Evolutionary conservation across 92 coral and sea anemone species (phyloP), one percentile per base, ranked within the genome.

Genomic region (Palythoa heliodiscus): DNA sequence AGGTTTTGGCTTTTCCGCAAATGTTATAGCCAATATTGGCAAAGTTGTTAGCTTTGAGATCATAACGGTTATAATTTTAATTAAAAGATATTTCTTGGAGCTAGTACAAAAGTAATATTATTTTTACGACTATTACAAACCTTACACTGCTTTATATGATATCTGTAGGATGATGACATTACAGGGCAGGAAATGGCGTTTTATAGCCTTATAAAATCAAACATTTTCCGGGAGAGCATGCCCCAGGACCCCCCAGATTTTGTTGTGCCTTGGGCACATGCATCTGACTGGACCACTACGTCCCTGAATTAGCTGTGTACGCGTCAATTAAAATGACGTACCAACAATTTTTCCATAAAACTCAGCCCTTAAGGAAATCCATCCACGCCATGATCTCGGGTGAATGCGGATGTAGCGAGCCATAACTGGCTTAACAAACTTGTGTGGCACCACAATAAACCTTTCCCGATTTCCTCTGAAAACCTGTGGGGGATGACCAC

Each of bases 381-480:
- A 66, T 17, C 74, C 74, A 80, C 66, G 24, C 84, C 84, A 80
- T 2, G 84, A 20, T 5, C 22, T 67, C 25, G 84, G 84, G 84
- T 80, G 74, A 80, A 80, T 80, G 47, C 84, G 74, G 74, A 80
- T 80, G 58, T 80, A 80, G 43, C 84, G 84, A 17, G 84, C 84
- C 58, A 10, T 80, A 39, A 80, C 12, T 43, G 84, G 84, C 6
- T 73, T 73, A 38, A 55, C 75, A 48, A 80, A 80, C 58, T 67
- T 80, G 43, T 80, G 84, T 22, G 84, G 84, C 11, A 80, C 84
- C 23, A 66, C 63, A 64, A 80, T 80, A 67, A 67, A 80, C 60
- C 74, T 43, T 63, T 80, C 84, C 14, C 13, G 19, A 24, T 80
- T 80, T 80, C 84, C 84, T 43, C 84, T 80, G 23, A 80, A 80